Evolutionary conservation across 2,113 vertebrate species (phyloP), one percentile per base, ranked within the genome.

Genomic region (Psettodes erumei): DNA sequence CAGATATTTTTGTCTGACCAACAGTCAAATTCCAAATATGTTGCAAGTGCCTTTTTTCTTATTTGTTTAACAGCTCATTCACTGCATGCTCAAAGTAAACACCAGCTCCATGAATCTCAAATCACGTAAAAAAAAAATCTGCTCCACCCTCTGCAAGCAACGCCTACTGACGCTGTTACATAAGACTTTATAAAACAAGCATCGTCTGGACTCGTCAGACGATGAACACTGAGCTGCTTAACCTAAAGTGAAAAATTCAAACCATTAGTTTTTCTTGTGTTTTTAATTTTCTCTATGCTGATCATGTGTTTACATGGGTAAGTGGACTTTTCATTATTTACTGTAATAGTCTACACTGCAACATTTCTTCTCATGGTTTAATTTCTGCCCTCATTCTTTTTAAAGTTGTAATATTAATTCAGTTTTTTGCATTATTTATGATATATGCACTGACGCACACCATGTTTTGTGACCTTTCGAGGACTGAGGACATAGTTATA

Each of bases 231-330:
- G 15, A 27, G 12, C 45, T 1, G 15, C 40, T 23, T 0, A 0
- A 8, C 15, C 23, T 6, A 2, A 9, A 53, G 27, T 16, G 35
- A 43, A 25, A 13, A 16, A 12, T 11, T 9, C 3, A 15, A 5
- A 2, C 4, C 16, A 21, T 10, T 6, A 19, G 9, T 50, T 30
- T 12, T 6, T 23, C 10, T 8, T 15, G 76, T 10, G 5, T 5
- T 28, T 61, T 6, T 3, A 6, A 1, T 47, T 13, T 42, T 65
- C 16, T 43, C 28, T 2, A 1, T 30, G 6, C 2, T 38, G 33
- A 64, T 2, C 30, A 89, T 89, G 87, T 45, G 3, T 61, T 40
- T 9, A 10, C 18, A n/a, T 51, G 18, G 73, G 90, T 90, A 64
- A 80, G 85, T 75, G 45, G 12, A 58, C 5, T 67, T 48, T 32